phyloP scores from a whole-genome alignment of 2,797 vertebrate genomes.

The Euphonia xanthogaster region DNA sequence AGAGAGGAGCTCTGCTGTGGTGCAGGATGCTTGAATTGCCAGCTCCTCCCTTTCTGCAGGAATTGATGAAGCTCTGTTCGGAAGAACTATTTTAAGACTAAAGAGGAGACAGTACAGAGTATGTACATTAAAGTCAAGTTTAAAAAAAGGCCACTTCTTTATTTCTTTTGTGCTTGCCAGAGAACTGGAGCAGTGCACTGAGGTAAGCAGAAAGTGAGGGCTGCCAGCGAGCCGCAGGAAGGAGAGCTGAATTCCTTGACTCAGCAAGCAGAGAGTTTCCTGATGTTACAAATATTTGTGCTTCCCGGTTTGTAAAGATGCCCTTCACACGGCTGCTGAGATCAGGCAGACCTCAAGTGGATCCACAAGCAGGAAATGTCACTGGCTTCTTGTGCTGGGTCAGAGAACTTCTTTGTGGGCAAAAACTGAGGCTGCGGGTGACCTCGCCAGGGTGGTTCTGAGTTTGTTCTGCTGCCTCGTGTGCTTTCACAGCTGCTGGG shows the following conservation, averaged over 20 bases:
- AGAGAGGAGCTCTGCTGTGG: not conserved
- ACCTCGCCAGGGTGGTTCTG: not conserved
- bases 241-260: not conserved
- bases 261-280: not conserved
- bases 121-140: not conserved
- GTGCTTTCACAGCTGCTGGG: not conserved
- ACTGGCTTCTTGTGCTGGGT: not conserved
- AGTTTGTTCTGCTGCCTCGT: not conserved
- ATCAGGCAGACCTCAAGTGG: not conserved
- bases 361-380: not conserved
- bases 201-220: not conserved
- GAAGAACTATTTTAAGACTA: not conserved
- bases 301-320: not conserved
- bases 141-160: not conserved
- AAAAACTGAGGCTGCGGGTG: not conserved
- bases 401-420: not conserved
- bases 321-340: not conserved
- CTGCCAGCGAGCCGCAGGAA: not conserved
- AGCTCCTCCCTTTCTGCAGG: not conserved
- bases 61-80: accelerated
- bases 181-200: not conserved
- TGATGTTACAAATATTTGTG: not conserved
- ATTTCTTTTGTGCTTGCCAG: not conserved
- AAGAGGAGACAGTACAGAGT: not conserved
- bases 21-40: not conserved